phyloP scores from a whole-genome alignment of 2,888 invertebrate genomes.

The Aspidapion aeneum region DNA sequence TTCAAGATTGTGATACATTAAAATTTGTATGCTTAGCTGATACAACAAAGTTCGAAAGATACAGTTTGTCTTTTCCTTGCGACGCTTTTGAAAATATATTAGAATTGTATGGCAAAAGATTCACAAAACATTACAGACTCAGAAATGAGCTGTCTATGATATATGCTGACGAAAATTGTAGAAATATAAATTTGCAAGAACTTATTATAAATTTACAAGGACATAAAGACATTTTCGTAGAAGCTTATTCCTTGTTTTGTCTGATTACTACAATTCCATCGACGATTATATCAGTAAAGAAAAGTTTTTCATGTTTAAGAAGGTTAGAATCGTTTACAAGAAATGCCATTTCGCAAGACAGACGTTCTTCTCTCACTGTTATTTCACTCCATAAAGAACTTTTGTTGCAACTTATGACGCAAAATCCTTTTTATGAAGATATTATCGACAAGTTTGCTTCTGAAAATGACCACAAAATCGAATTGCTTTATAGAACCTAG shows the following conservation, averaged over 20 bases:
- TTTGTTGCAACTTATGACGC: no score
- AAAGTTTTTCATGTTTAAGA: slow-evolving; percentile 5
- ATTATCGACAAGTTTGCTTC: no score
- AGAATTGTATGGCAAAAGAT: neutral
- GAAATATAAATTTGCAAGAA: slow-evolving; percentile 4
- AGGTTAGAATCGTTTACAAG: slow-evolving; percentile 5
- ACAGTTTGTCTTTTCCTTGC: slow-evolving; percentile 3
- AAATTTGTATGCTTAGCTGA: slow-evolving; percentile 10
- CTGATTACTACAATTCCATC: slow-evolving; percentile 6
- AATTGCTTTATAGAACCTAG: no score
- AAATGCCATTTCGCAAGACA: slow-evolving; percentile 10
- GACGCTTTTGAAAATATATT: slow-evolving; percentile 4
- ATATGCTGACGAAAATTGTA: slow-evolving; percentile 1
- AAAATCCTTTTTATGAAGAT: no score
- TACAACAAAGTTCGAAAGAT: slow-evolving; percentile 3
- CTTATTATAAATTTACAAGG: slow-evolving; percentile 2
- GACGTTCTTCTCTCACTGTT: neutral
- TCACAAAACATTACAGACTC: neutral
- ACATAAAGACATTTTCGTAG: slow-evolving; percentile 8
- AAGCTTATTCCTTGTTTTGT: slow-evolving; percentile 9
- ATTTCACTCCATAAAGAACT: slow-evolving; percentile 7
- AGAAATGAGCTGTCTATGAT: slow-evolving; percentile 2
- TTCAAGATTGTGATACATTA: slow-evolving; percentile 12
- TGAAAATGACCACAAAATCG: no score
- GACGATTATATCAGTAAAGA: slow-evolving; percentile 3